A percentile compares a stretch with the other conserved stretches of the same genome.
Evolutionary conservation across 1,140 invertebrate genomes (phyloP).

Genomic region (Leptinotarsa defecta): DNA sequence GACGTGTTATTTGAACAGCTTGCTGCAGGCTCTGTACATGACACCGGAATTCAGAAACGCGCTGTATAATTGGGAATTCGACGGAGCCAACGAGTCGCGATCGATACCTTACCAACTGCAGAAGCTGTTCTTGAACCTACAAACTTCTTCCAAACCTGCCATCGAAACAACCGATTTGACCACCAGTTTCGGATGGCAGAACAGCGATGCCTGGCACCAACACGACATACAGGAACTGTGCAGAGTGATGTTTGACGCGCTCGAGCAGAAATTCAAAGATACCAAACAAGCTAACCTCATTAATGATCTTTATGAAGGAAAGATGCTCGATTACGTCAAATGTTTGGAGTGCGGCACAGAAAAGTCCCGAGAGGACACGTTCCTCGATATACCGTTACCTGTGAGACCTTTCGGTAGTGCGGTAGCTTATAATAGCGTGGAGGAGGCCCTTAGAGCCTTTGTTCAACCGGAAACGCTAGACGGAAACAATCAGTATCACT

Average conservation of each 20-base stretch:
- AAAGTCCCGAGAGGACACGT: constrained; percentile 83
- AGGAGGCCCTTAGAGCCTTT: constrained; percentile 85
- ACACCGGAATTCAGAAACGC: constrained; percentile 94
- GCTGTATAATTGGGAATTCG: constrained; percentile 85
- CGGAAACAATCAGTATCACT: constrained; percentile 88
- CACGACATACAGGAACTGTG: constrained; percentile 87
- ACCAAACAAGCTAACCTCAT: constrained; percentile 85
- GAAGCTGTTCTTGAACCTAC: constrained; percentile 84
- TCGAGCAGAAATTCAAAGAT: constrained; percentile 85
- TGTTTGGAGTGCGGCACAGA: constrained; percentile 87
- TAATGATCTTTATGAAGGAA: constrained; percentile 72
- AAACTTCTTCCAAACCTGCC: constrained; percentile 75
- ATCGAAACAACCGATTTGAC: constrained; percentile 90
- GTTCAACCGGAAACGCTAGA: constrained; percentile 85
- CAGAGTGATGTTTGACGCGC: constrained; percentile 89
- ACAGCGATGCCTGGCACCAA: constrained; percentile 88
- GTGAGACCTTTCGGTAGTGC: constrained; percentile 83
- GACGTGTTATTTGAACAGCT: constrained; percentile 92
- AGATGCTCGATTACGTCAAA: constrained; percentile 91
- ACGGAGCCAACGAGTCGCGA: constrained; percentile 69
- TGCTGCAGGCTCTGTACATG: constrained; percentile 90
- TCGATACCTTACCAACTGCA: constrained; percentile 89
- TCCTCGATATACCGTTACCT: constrained; percentile 87
- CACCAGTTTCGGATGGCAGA: constrained; percentile 88
- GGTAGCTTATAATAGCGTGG: constrained; percentile 80